Conservation (phyloP, 2,113 vertebrate species). For the Paralichthys olivaceus region DNA sequence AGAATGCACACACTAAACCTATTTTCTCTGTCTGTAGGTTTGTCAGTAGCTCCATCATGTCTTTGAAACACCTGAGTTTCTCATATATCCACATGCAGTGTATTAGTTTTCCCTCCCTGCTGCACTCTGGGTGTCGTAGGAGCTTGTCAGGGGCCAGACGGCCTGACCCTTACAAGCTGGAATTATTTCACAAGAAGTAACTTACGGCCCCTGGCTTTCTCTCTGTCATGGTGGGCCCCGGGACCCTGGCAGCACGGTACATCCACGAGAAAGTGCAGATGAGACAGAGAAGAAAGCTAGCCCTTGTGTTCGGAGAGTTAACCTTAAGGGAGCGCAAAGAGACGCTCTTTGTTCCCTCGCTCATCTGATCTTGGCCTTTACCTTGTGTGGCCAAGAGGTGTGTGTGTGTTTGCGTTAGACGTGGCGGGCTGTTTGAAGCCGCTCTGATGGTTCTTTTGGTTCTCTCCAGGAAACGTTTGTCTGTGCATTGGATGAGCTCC, state of each 20-base stretch:
- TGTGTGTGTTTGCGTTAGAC: conserved; percentile 55
- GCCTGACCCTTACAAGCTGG: conserved; percentile 65
- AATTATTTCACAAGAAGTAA: conserved; percentile 63
- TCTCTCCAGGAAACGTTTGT: conserved; percentile 78
- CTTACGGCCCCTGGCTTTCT: conserved; percentile 38
- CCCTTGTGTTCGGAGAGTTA: conserved; percentile 66
- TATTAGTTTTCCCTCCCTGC: conserved; percentile 2
- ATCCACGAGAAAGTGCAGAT: conserved; percentile 3
- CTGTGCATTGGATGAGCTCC: conserved; percentile 77
- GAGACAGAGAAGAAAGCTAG: conserved; percentile 64
- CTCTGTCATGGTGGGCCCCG: conserved; percentile 52
- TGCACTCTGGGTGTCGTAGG: conserved; percentile 15
- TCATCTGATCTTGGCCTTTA: conserved; percentile 65
- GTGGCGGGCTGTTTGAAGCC: conserved; percentile 73
- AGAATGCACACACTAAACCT: too few species aligned
- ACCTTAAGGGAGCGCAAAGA: conserved; percentile 73
- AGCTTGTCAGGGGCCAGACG: conserved; percentile 35
- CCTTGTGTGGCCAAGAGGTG: conserved; percentile 52
- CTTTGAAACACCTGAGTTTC: conserved; percentile 2
- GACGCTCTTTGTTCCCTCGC: conserved; percentile 68
- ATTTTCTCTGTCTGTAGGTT: not conserved
- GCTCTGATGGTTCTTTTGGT: conserved; percentile 69
- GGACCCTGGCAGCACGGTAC: not conserved
- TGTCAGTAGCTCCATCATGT: not conserved
- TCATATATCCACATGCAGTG: conserved; percentile 1